Conservation (phyloP, 2,888 invertebrate species). For the Hyposoter dolosus region DNA sequence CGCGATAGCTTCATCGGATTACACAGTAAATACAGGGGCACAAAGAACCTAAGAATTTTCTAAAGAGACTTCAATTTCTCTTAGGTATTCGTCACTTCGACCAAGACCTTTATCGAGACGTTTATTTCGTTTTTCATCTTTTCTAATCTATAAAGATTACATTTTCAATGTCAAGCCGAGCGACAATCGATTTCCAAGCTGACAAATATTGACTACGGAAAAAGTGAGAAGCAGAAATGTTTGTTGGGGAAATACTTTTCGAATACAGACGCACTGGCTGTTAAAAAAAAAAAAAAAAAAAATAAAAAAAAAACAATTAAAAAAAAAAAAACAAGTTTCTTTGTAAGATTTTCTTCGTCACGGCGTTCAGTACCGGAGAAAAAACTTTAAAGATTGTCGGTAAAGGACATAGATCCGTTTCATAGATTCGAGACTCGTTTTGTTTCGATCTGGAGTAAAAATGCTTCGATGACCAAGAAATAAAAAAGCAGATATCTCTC, state of each 20-base stretch:
- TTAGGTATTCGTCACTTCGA: constrained; percentile 35
- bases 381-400: neutral
- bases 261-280: constrained; percentile 1
- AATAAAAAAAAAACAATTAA: neutral
- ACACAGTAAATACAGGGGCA: constrained; percentile 26
- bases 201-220: constrained; percentile 49
- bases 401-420: neutral
- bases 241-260: neutral
- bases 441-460: neutral
- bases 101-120: constrained; percentile 10
- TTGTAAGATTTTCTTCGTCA: neutral
- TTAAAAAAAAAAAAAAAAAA: neutral
- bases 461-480: neutral
- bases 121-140: constrained; percentile 14
- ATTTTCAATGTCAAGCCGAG: constrained; percentile 43
- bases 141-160: constrained; percentile 39
- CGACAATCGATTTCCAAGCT: constrained; percentile 52
- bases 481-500: neutral
- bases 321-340: neutral
- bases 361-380: neutral
- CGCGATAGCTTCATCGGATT: constrained; percentile 36
- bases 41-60: constrained; percentile 22
- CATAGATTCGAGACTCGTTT: neutral
- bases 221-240: constrained; percentile 17
- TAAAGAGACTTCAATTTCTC: constrained; percentile 8